These are phyloP conservation scores for Pseudoatta argentina DNA, from an alignment of 1,140 invertebrate species.

Conservation along the genomic window DNA sequence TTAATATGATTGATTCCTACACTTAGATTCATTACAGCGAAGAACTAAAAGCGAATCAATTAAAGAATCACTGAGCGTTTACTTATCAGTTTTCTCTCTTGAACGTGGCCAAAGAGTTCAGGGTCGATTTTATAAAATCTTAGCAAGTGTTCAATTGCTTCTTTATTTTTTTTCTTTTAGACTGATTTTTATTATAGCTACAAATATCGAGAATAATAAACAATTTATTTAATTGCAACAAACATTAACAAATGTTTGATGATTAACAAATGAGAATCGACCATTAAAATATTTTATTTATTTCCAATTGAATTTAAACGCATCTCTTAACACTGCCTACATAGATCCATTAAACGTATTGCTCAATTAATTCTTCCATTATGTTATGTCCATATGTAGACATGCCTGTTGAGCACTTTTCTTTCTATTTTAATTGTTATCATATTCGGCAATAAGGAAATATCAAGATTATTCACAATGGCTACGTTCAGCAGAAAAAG, in stretches of 20 bases:
- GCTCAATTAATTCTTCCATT: slow-evolving; percentile 76
- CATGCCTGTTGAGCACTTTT: slow-evolving; percentile 44
- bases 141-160: background rate
- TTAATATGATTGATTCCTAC: too few species aligned
- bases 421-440: slow-evolving; percentile 68
- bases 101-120: background rate
- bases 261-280: background rate
- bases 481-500: too few species aligned
- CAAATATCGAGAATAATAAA: background rate
- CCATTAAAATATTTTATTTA: slow-evolving; percentile 14
- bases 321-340: slow-evolving; percentile 73
- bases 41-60: too few species aligned
- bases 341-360: slow-evolving; percentile 71
- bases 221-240: background rate
- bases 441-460: slow-evolving; percentile 73
- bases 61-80: too few species aligned
- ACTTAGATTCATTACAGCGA: too few species aligned
- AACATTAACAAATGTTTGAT: background rate
- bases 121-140: slow-evolving; percentile 5
- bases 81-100: too few species aligned
- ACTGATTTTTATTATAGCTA: background rate
- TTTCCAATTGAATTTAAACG: slow-evolving; percentile 48
- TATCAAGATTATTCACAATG: background rate
- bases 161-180: background rate
- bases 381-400: slow-evolving; percentile 53